phyloP scores from a whole-genome alignment of 1,140 invertebrate species.

The Anoplolepis gracilipes region DNA sequence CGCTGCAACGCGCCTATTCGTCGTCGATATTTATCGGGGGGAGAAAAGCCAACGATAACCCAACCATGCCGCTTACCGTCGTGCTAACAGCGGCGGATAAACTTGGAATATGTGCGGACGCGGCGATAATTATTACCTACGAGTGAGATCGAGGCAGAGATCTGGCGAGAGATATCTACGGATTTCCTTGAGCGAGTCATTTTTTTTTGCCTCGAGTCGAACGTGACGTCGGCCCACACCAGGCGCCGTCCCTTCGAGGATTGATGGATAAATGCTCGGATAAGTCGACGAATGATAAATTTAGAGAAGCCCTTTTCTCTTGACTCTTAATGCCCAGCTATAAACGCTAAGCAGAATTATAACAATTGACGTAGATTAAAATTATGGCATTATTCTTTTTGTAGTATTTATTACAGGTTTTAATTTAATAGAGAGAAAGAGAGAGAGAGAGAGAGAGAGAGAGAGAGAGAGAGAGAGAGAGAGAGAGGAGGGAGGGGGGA shows the following conservation, averaged over 20 bases:
- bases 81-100: conserved; percentile 64
- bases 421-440: no score
- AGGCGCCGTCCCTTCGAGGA: background rate
- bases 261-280: background rate
- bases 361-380: background rate
- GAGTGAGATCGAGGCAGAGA: conserved; percentile 59
- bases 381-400: background rate
- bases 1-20: conserved; percentile 1
- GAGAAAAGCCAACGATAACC: conserved; percentile 40
- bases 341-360: background rate
- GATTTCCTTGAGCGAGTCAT: conserved; percentile 27
- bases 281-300: conserved; percentile 21
- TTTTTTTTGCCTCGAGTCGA: background rate
- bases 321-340: background rate
- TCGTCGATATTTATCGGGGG: conserved; percentile 55
- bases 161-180: conserved; percentile 41
- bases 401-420: background rate
- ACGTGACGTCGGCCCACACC: background rate
- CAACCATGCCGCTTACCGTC: conserved; percentile 52
- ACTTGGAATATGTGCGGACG: conserved; percentile 5
- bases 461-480: no score
- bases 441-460: no score
- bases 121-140: conserved; percentile 68
- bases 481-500: no score
- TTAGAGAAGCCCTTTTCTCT: background rate